phyloP scores from a whole-genome alignment of 2,797 vertebrate species.

The Smutsia gigantea region DNA sequence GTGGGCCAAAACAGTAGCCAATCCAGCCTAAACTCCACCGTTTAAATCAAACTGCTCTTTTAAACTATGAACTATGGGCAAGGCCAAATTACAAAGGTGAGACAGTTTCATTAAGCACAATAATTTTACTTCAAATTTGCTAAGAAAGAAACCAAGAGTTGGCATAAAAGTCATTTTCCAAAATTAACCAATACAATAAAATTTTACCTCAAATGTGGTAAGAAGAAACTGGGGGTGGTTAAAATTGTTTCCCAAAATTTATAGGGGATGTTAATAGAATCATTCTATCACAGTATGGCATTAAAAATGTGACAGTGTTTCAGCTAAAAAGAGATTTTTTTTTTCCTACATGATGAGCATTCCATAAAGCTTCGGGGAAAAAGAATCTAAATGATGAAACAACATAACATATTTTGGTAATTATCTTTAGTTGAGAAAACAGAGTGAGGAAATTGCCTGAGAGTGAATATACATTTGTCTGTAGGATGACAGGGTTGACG shows the following conservation, averaged over 20 bases:
- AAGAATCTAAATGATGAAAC: slow-evolving; percentile 65
- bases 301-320: slow-evolving; percentile 70
- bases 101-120: rapidly evolving
- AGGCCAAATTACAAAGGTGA: not conserved
- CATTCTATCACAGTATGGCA: slow-evolving; percentile 28
- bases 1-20: not conserved
- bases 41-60: not conserved
- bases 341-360: slow-evolving; percentile 17
- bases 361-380: slow-evolving; percentile 52
- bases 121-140: not conserved
- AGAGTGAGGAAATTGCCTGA: not conserved
- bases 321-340: slow-evolving; percentile 32
- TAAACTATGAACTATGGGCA: not conserved
- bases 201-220: slow-evolving; percentile 9
- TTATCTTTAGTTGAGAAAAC: slow-evolving; percentile 61
- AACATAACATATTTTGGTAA: slow-evolving; percentile 62
- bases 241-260: slow-evolving; percentile 58
- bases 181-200: slow-evolving; percentile 48
- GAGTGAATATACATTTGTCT: not conserved
- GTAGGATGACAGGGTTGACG: not conserved
- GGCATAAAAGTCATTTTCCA: slow-evolving; percentile 36
- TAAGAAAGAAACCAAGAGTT: slow-evolving; percentile 28
- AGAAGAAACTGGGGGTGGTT: slow-evolving; percentile 8
- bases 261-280: slow-evolving; percentile 59
- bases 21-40: not conserved